Evolutionary conservation across 2,888 invertebrate genomes (phyloP).

Genomic region (Poecilobothrus nobilitatus): DNA sequence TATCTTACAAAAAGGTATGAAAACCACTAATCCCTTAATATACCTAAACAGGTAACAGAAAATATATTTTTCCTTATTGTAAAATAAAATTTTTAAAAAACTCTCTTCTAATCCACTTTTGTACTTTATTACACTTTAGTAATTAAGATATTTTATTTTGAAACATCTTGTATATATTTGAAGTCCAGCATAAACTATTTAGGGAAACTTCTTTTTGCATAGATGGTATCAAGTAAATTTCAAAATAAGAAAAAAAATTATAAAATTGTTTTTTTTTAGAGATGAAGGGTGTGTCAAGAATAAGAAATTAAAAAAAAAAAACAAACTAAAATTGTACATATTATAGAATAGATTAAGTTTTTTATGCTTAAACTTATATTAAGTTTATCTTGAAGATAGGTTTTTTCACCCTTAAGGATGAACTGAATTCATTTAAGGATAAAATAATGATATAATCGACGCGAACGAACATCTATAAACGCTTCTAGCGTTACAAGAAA

Average conservation of each 20-base stretch:
- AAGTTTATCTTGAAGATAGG: no score
- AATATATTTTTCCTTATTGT: no score
- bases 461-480: not conserved
- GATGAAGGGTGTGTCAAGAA: not conserved
- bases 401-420: not conserved
- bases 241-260: not conserved
- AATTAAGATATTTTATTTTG: no score
- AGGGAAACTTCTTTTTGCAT: not conserved
- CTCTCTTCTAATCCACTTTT: no score
- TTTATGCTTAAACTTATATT: no score
- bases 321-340: not conserved
- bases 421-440: not conserved
- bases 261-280: not conserved
- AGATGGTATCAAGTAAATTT: not conserved
- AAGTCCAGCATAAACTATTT: not conserved
- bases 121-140: no score
- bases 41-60: no score
- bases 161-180: no score
- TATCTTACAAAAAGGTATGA: no score
- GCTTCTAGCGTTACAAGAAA: not conserved
- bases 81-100: no score
- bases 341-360: no score
- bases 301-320: not conserved
- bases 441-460: slow-evolving; percentile 6
- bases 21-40: no score